Conservation (phyloP, 2,888 invertebrate genomes). For the Xestia c-nigrum region DNA sequence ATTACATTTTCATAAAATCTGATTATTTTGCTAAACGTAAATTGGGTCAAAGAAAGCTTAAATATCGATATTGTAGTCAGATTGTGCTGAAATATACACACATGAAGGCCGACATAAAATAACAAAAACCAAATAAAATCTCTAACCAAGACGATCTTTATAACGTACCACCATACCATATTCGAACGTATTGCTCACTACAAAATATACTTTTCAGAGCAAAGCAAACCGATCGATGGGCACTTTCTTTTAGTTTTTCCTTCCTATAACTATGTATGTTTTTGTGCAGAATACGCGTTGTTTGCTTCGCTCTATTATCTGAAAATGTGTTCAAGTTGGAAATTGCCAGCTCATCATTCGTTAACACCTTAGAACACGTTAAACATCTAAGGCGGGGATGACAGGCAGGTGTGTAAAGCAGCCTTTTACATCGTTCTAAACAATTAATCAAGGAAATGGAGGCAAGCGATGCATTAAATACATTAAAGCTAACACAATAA, state of each 20-base stretch:
- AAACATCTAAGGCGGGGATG: conserved; percentile 41
- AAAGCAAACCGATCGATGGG: conserved; percentile 30
- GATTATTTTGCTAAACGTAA: background rate
- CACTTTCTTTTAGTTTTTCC: background rate
- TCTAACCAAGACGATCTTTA: background rate
- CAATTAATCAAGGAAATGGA: conserved; percentile 58
- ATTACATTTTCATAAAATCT: no score
- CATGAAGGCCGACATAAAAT: background rate
- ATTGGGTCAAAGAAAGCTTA: background rate
- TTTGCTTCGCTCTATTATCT: conserved; percentile 23
- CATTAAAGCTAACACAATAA: conserved; percentile 48
- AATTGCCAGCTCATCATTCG: conserved; percentile 43
- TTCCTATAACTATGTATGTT: background rate
- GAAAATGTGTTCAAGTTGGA: conserved; percentile 8
- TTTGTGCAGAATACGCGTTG: conserved; percentile 13
- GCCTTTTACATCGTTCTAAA: conserved; percentile 32
- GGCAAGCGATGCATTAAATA: conserved; percentile 37
- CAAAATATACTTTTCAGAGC: background rate
- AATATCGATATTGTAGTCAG: background rate
- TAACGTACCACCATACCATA: background rate
- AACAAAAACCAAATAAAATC: conserved; percentile 1
- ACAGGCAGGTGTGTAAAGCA: conserved; percentile 52
- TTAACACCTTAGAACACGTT: conserved; percentile 34
- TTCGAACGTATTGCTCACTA: background rate
- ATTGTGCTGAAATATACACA: background rate